Percentiles rank a stretch among this genome's conserved stretches.
phyloP scores from a whole-genome alignment of 2,888 invertebrate species.

The Meganola albula region DNA sequence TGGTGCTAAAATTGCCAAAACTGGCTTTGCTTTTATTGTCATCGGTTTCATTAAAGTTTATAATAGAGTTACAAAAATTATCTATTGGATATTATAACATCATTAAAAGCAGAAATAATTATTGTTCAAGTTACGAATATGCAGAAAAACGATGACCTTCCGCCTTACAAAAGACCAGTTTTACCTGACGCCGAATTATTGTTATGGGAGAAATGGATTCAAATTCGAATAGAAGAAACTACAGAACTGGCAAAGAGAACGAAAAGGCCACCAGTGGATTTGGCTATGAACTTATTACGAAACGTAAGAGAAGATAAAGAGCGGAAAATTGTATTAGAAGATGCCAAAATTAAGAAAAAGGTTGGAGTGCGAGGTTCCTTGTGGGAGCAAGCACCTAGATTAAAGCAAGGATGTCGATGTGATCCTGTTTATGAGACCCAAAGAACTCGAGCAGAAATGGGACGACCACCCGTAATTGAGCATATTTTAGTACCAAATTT shows the following conservation, averaged over 20 bases:
- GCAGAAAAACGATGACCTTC: constrained; percentile 8
- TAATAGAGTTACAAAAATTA: too few species aligned
- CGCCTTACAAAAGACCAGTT: constrained; percentile 8
- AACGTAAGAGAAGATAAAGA: constrained; percentile 51
- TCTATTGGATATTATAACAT: too few species aligned
- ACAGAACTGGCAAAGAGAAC: constrained; percentile 36
- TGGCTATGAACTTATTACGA: constrained; percentile 56
- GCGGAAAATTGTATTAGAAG: constrained; percentile 48
- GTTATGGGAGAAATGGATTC: constrained; percentile 64
- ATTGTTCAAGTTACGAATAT: too few species aligned
- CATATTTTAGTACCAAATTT: constrained; percentile 53
- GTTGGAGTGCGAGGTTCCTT: constrained; percentile 38
- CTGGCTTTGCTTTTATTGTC: too few species aligned
- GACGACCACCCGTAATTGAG: constrained; percentile 46
- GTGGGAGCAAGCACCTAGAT: constrained; percentile 51
- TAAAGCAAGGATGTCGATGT: constrained; percentile 48
- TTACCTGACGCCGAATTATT: constrained; percentile 51
- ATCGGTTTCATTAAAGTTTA: background rate
- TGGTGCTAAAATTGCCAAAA: too few species aligned
- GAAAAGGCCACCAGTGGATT: constrained; percentile 43
- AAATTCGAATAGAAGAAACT: constrained; percentile 53
- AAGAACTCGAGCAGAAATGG: constrained; percentile 50
- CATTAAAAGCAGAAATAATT: too few species aligned
- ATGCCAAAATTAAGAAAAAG: constrained; percentile 51
- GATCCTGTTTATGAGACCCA: constrained; percentile 53